Evolutionary conservation across 2,797 vertebrate species (phyloP), one percentile per base, ranked within the genome.

Genomic region (Balearica regulorum): DNA sequence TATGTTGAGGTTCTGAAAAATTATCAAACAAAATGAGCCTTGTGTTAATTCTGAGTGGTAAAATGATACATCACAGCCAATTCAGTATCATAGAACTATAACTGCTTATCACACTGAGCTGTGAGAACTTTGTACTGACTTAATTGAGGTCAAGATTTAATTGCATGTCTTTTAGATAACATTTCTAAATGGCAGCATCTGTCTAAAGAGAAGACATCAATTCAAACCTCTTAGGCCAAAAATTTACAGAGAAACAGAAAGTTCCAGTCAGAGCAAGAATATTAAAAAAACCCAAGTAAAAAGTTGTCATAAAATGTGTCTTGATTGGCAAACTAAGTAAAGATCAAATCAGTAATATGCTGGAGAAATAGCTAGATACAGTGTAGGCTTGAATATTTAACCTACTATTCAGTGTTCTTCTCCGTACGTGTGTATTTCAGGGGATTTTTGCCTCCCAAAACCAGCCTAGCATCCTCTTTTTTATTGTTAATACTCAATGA

Each of bases 81-180:
- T 49, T 71, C 86, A 83, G 28, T 80, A 90, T 85, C 64, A 80
- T 13, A 95, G 75, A 83, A 92, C 77, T 33, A 2, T 73, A 77
- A 77, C 68, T 85, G 64, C 93, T 90, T 92, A 92, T 87, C 91
- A 83, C 46, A 90, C 21, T 31, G 16, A 54, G 60, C 73, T 93
- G 8, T 24, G 57, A 84, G 68, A 85, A 87, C 55, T 94, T 78
- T 37, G 41, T 39, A 61, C 53, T 85, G 60, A 78, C 46, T 84
- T 94, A 94, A 93, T 4, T 84, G 88, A 91, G 91, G 94, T 93
- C 86, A 84, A 77, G 55, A 95, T 93, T 85, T 84, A 90, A 94
- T 80, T 84, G 80, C 53, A 15, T 80, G 41, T 84, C 93, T 85
- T 94, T 85, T 48, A 92, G 89, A 92, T 90, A 95, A 53, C 33